Percentiles rank a stretch among this genome's conserved stretches.
phyloP scores from a whole-genome alignment of 2,113 vertebrate species.

The Miniopterus natalensis region DNA sequence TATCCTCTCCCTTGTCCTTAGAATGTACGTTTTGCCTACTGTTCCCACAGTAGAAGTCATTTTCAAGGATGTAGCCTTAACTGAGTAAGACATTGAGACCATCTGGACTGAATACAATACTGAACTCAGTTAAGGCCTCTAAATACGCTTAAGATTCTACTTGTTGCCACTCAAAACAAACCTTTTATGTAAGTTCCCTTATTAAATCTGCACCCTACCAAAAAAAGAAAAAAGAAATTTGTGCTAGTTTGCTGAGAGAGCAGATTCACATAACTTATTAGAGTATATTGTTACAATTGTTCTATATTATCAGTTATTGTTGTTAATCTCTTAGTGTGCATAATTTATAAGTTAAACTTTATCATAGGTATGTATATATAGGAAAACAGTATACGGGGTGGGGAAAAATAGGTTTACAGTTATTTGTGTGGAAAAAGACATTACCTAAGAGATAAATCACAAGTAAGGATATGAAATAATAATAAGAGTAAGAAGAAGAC shows the following conservation, averaged over 20 bases:
- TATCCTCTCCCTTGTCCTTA: background rate
- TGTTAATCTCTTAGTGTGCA: background rate
- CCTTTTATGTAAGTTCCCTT: background rate
- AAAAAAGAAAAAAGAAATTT: background rate
- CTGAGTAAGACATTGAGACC: background rate
- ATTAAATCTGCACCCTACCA: background rate
- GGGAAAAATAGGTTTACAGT: no score
- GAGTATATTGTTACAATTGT: background rate
- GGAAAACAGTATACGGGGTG: background rate
- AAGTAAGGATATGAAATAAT: background rate
- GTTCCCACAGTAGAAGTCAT: background rate
- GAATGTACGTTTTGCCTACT: background rate
- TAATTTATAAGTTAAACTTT: background rate
- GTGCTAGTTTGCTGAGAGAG: background rate
- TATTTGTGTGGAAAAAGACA: background rate
- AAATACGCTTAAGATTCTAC: background rate
- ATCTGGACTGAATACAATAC: background rate
- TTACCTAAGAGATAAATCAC: background rate
- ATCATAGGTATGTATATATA: background rate
- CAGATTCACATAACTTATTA: background rate
- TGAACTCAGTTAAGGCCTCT: background rate
- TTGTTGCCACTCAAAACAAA: background rate
- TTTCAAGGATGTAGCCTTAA: background rate
- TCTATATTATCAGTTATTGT: background rate
- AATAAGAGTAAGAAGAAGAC: background rate